Evolutionary conservation across 2,888 invertebrate species (phyloP).

Genomic region (Epistrophe eligans): DNA sequence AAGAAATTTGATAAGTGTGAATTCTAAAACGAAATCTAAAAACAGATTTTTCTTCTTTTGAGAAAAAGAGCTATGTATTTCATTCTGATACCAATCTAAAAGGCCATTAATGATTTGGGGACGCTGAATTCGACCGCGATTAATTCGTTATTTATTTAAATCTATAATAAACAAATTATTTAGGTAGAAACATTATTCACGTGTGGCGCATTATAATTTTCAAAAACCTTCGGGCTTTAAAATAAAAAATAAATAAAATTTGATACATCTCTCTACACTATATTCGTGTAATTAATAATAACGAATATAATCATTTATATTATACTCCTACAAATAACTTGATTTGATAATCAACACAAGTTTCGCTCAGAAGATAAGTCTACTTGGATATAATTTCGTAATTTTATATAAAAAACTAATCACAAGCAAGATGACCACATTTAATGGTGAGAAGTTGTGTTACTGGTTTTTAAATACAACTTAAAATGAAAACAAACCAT

Average conservation of each 20-base stretch:
- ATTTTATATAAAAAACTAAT: background rate
- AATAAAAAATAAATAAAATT: background rate
- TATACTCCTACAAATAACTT: constrained; percentile 12
- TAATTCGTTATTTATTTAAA: too few species aligned
- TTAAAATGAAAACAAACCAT: constrained; percentile 19
- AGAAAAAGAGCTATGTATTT: too few species aligned
- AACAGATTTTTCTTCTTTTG: too few species aligned
- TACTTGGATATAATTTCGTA: background rate
- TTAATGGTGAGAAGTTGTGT: constrained; percentile 11
- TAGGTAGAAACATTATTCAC: background rate
- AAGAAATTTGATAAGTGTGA: too few species aligned
- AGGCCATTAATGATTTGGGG: too few species aligned
- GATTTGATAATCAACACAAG: constrained; percentile 6
- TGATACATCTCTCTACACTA: background rate
- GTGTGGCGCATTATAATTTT: background rate
- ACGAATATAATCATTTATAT: background rate
- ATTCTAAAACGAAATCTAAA: too few species aligned
- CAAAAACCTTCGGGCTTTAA: background rate
- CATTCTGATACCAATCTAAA: too few species aligned
- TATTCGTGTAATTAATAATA: background rate
- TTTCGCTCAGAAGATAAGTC: background rate
- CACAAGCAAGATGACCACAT: constrained; percentile 3
- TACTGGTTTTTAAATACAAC: constrained; percentile 6
- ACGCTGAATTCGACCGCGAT: too few species aligned
- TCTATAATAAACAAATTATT: background rate